Evolutionary conservation across 1,140 invertebrate species (phyloP).

Genomic region (Sinonovacula constricta): DNA sequence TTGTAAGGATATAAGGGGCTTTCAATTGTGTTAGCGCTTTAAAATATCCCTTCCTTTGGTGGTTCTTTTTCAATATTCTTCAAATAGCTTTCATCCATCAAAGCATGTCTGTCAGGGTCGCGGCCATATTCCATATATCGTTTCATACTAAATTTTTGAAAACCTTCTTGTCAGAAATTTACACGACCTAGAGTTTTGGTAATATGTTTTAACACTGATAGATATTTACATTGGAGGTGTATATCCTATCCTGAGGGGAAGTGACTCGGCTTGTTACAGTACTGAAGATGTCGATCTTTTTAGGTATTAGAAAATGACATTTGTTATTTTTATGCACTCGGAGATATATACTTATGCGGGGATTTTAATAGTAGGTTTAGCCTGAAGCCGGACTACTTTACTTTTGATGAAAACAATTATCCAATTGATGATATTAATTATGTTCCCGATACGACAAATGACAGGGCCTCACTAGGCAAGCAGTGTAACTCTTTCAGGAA

Average conservation of each 20-base stretch:
- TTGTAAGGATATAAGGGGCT: no score
- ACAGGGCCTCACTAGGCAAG: slow-evolving; percentile 1
- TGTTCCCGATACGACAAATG: background rate
- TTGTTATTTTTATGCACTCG: background rate
- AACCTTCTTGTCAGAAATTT: no score
- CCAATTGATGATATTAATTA: background rate
- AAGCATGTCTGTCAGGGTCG: no score
- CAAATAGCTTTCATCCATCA: no score
- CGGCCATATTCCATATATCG: no score
- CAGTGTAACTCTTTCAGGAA: background rate
- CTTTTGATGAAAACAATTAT: background rate
- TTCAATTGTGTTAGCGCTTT: no score
- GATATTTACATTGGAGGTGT: slow-evolving; percentile 12
- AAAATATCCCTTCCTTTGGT: no score
- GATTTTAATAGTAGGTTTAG: background rate
- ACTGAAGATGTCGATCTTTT: slow-evolving; percentile 2
- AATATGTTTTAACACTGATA: no score
- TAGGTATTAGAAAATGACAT: slow-evolving; percentile 28
- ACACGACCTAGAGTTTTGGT: no score
- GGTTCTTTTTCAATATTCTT: no score
- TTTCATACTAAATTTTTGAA: no score
- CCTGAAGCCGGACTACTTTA: background rate
- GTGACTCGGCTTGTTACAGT: background rate
- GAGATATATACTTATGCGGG: background rate
- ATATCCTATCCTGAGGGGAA: background rate